These are phyloP conservation scores for Nestor notabilis DNA, from an alignment of 2,113 vertebrate species.

Conservation along the genomic window DNA sequence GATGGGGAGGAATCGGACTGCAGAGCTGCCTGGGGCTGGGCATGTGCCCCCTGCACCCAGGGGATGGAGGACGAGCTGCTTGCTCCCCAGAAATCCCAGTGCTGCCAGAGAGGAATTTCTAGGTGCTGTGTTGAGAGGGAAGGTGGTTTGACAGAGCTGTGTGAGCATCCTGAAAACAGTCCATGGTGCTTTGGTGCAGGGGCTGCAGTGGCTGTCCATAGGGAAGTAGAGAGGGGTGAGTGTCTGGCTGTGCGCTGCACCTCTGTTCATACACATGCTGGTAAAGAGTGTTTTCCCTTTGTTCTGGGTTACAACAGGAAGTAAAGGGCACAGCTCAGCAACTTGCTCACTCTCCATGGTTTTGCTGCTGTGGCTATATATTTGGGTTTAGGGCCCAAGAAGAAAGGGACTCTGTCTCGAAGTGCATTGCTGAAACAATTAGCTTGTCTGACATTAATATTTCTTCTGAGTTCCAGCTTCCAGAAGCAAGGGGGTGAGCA, in stretches of 20 bases:
- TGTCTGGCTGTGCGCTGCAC: fast-evolving
- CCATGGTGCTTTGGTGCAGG: fast-evolving
- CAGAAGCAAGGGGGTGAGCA: background rate
- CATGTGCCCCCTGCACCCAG: background rate
- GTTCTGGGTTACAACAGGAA: background rate
- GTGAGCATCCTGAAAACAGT: background rate
- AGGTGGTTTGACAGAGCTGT: background rate
- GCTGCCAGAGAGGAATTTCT: fast-evolving
- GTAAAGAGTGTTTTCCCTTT: background rate
- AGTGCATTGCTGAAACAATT: background rate
- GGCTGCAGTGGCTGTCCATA: fast-evolving
- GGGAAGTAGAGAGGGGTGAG: fast-evolving
- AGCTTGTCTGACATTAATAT: constrained; percentile 31
- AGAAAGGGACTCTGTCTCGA: background rate
- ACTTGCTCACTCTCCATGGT: fast-evolving
- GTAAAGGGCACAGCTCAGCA: background rate
- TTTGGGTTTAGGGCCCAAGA: background rate
- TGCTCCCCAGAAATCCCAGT: background rate
- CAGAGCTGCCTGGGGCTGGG: background rate
- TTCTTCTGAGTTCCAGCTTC: constrained; percentile 26
- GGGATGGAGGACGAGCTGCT: fast-evolving
- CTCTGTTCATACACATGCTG: fast-evolving
- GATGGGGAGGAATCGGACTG: no score
- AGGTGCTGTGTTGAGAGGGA: fast-evolving
- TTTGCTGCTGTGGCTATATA: background rate